phyloP scores from a whole-genome alignment of 2,888 invertebrate genomes.

The Xestia xanthographa region DNA sequence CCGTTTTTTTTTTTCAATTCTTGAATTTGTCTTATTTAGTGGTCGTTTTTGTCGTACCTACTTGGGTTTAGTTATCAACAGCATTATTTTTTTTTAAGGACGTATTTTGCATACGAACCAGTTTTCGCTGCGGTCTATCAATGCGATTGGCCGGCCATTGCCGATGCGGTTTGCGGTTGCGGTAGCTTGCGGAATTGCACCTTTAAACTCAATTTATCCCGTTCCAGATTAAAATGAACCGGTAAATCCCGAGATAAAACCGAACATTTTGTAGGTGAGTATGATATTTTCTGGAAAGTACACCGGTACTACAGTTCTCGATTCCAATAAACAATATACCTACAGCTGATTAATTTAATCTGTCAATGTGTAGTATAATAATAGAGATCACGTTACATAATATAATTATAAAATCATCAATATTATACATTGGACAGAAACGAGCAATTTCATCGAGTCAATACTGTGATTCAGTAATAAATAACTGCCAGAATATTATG shows the following conservation, averaged over 20 bases:
- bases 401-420: background rate
- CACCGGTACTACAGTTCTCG: background rate
- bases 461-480: background rate
- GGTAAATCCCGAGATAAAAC: conserved; percentile 3
- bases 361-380: conserved; percentile 12
- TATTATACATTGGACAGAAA: background rate
- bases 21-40: too few species aligned
- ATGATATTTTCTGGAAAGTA: conserved; percentile 15
- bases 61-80: background rate
- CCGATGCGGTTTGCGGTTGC: background rate
- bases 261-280: background rate
- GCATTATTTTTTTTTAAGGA: background rate
- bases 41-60: too few species aligned
- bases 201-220: background rate
- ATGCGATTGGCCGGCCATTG: background rate
- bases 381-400: conserved; percentile 31
- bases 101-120: too few species aligned
- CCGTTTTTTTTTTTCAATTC: too few species aligned
- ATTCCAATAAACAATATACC: background rate
- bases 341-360: conserved; percentile 13
- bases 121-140: too few species aligned
- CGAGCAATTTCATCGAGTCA: background rate
- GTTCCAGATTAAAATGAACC: background rate
- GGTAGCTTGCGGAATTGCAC: background rate
- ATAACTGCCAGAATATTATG: background rate